A percentile compares a stretch with the other conserved stretches of the same genome.
These are phyloP conservation scores for Chaitophorus viminalis DNA, from an alignment of 2,888 invertebrate genomes.

Conservation along the genomic window DNA sequence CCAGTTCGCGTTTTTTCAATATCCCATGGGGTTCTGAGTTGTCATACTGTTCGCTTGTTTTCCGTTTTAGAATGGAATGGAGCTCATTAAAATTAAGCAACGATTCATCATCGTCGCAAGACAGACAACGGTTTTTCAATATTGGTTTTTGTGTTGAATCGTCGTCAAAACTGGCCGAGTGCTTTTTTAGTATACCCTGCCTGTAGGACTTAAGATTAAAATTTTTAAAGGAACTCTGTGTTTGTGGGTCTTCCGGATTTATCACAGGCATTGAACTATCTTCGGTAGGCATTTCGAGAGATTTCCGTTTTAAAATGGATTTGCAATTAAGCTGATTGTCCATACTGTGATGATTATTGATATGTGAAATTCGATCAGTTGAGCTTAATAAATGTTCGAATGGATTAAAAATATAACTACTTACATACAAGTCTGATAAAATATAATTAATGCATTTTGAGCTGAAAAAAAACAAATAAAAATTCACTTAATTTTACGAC, in stretches of 20 bases:
- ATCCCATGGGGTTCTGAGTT: constrained; percentile 74
- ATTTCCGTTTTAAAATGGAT: constrained; percentile 63
- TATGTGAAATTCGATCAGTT: neutral
- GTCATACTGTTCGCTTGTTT: constrained; percentile 69
- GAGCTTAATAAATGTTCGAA: constrained; percentile 15
- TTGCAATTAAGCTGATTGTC: constrained; percentile 48
- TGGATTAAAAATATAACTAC: constrained; percentile 29
- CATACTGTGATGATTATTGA: constrained; percentile 32
- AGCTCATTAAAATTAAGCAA: constrained; percentile 72
- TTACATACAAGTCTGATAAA: constrained; percentile 43
- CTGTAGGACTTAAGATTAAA: constrained; percentile 66
- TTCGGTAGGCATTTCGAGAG: constrained; percentile 23
- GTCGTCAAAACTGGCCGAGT: constrained; percentile 81
- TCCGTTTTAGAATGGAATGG: constrained; percentile 76
- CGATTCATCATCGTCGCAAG: constrained; percentile 43
- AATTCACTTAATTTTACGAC: neutral
- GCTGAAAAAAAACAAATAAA: constrained; percentile 46
- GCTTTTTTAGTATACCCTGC: constrained; percentile 85
- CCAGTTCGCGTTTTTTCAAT: constrained; percentile 70
- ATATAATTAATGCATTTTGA: constrained; percentile 44
- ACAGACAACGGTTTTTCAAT: constrained; percentile 72
- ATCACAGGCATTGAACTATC: neutral
- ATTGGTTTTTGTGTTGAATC: constrained; percentile 77
- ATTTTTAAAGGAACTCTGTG: constrained; percentile 34
- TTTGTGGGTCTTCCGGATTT: neutral